Evolutionary conservation across 2,888 invertebrate genomes (phyloP), one percentile per base, ranked within the genome.

Genomic region (Monochamus alternatus): DNA sequence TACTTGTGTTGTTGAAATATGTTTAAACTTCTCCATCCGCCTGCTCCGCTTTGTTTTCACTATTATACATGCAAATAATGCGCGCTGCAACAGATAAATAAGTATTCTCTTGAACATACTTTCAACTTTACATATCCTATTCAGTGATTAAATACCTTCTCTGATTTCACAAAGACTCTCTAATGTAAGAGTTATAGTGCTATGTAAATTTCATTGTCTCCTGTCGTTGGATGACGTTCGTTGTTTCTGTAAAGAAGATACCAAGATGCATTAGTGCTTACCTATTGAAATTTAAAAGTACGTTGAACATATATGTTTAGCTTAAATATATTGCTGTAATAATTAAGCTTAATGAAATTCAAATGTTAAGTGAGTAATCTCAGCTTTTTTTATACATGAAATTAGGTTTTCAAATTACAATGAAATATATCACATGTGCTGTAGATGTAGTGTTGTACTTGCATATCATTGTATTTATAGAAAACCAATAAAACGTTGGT

Each of bases 51-150:
- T 44, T 64, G 38, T 14, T 65, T 65, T 51, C 31, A 65, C 5
- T 52, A 51, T 65, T 65, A 65, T 65, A 51, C 65, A 65, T 65
- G 65, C 65, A 65, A 65, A 65, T 65, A 65, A 65, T 14, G 51
- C 14, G 44, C 44, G 38, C 47, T 30, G 22, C 51, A 32, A 5
- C 60, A 60, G 31, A 60, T 60, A 60, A 59, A 60, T 47, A 65
- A 51, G 65, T 52, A 65, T 65, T 65, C 30, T 22, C 65, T 65
- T n/a, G n/a, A 66, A n/a, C 66, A 47, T 66, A 31, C 43, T 43
- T 43, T 43, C 43, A 43, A 52, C n/a, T 66, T 66, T 31, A 66
- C 30, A 31, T 44, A 64, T 64, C 51, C 66, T 51, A 51, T 66
- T 66, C 31, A 51, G 66, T 51, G 66, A 66, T 66, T 66, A 66